These are phyloP conservation scores for Himalopsyche tibetana DNA, from an alignment of 2,888 invertebrate genomes.

Conservation along the genomic window DNA sequence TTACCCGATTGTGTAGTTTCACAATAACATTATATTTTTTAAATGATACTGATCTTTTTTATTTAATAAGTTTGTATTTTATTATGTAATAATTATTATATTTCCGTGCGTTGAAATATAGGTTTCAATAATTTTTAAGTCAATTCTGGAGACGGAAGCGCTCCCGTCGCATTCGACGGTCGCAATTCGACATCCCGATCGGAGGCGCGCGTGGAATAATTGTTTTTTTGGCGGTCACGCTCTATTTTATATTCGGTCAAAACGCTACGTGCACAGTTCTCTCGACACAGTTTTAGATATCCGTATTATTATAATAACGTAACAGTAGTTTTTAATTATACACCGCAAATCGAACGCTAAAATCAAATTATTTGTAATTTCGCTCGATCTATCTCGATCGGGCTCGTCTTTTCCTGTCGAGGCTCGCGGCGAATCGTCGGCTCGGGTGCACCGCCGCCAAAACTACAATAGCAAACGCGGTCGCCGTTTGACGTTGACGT, in stretches of 20 bases:
- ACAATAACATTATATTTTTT: constrained; percentile 36
- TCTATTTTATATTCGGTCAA: background rate
- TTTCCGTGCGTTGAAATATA: constrained; percentile 21
- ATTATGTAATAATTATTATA: constrained; percentile 31
- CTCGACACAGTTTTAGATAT: background rate
- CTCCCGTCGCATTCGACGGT: background rate
- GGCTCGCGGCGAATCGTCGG: background rate
- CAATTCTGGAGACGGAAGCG: background rate
- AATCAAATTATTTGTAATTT: constrained; percentile 5
- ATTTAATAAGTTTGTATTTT: constrained; percentile 22
- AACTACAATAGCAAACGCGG: constrained; percentile 15
- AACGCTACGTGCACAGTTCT: constrained; percentile 12
- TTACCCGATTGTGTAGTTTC: constrained; percentile 29
- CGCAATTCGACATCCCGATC: background rate
- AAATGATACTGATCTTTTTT: constrained; percentile 35
- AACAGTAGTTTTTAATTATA: background rate
- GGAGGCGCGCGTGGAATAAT: background rate
- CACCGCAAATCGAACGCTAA: constrained; percentile 12
- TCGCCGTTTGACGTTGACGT: background rate
- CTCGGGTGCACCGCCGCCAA: background rate
- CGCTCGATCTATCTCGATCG: background rate
- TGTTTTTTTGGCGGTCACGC: constrained; percentile 28
- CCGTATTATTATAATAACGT: background rate
- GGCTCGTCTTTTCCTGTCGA: background rate
- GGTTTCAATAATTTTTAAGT: constrained; percentile 39